phyloP scores from a whole-genome alignment of 2,888 invertebrate species.

The Sesamia inferens region DNA sequence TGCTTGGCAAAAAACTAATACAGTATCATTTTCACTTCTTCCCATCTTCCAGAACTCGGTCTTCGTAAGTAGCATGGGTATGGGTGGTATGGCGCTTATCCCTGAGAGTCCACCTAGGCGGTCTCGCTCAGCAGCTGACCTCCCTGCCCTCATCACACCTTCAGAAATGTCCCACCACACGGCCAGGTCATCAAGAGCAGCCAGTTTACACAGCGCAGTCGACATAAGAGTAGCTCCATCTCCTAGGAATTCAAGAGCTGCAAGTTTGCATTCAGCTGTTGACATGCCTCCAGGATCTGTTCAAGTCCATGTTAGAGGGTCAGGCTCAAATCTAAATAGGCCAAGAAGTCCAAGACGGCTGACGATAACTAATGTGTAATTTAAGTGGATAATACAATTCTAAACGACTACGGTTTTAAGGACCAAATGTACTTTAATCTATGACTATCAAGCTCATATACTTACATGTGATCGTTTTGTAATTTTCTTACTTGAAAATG shows the following conservation, averaged over 20 bases:
- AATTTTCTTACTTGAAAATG: constrained; percentile 15
- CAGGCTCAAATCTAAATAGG: constrained; percentile 79
- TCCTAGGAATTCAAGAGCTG: constrained; percentile 83
- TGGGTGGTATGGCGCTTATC: constrained; percentile 91
- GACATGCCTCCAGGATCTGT: constrained; percentile 83
- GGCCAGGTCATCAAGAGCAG: constrained; percentile 83
- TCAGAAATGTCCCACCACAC: constrained; percentile 82
- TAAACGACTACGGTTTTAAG: constrained; percentile 61
- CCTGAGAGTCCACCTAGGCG: constrained; percentile 93
- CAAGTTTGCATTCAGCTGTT: constrained; percentile 83
- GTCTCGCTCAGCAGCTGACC: constrained; percentile 95
- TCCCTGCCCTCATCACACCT: constrained; percentile 92
- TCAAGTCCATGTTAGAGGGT: constrained; percentile 85
- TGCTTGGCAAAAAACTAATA: constrained; percentile 15
- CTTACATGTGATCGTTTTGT: constrained; percentile 25
- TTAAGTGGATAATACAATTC: constrained; percentile 38
- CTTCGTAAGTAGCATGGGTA: constrained; percentile 93
- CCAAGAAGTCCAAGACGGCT: constrained; percentile 84
- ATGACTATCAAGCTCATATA: constrained; percentile 29
- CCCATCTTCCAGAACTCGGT: constrained; percentile 93
- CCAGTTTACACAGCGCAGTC: constrained; percentile 85
- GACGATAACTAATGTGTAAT: constrained; percentile 83
- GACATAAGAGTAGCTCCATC: constrained; percentile 83
- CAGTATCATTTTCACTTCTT: background rate
- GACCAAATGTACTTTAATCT: constrained; percentile 66